Percentiles rank a stretch among this genome's conserved stretches.
Conservation (phyloP, 1,140 invertebrate genomes). For the Venturia canescens region DNA sequence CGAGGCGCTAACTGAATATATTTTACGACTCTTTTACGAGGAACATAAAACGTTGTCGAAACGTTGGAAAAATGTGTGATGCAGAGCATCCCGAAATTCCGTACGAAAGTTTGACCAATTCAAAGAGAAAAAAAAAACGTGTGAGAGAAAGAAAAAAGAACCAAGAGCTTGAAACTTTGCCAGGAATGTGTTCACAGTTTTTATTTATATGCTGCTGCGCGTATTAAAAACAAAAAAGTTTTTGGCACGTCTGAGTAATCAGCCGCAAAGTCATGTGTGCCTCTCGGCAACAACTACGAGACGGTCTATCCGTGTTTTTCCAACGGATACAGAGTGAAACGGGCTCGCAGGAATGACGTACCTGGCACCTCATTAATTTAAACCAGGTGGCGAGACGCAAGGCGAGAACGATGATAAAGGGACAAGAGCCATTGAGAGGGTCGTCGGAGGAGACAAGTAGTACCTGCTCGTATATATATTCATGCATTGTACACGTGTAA, state of each 20-base stretch:
- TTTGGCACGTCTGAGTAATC: not conserved
- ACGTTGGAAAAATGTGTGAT: not conserved
- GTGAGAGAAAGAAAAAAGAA: not conserved
- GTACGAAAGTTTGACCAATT: conserved; percentile 4
- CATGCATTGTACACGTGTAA: not conserved
- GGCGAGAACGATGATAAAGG: conserved; percentile 40
- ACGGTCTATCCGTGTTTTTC: conserved; percentile 17
- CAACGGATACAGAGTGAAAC: conserved; percentile 11
- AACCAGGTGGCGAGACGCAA: conserved; percentile 34
- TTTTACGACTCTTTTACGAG: not conserved
- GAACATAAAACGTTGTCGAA: not conserved
- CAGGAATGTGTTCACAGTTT: not conserved
- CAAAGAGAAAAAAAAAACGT: not conserved
- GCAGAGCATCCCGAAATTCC: not conserved
- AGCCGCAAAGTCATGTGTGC: not conserved
- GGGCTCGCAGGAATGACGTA: conserved; percentile 33
- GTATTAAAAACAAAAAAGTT: conserved; percentile 12
- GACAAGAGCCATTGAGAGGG: conserved; percentile 25
- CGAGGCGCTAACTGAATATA: too few species aligned
- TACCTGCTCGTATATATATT: not conserved
- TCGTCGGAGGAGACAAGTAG: conserved; percentile 24
- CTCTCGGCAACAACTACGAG: conserved; percentile 5
- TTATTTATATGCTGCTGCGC: conserved; percentile 12
- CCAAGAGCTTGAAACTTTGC: conserved; percentile 8
- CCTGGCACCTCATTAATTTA: conserved; percentile 53